Conservation (phyloP, 2,113 vertebrate species). For the Probosciger aterrimus region DNA sequence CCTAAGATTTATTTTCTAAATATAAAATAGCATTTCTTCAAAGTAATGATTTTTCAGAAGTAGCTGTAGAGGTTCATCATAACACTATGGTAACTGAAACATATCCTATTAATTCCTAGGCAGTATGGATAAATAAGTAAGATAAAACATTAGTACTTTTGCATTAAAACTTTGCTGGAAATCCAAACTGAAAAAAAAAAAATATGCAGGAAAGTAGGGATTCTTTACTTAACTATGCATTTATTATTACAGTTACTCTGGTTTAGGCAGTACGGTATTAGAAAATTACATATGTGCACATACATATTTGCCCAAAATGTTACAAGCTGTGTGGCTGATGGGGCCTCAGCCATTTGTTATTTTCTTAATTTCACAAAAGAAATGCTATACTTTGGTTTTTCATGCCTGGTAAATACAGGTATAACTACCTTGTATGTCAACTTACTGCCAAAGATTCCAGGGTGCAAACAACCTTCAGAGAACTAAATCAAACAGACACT, state of each 20-base stretch:
- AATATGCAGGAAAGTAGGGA: neutral
- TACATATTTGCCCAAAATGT: neutral
- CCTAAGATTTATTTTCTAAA: neutral
- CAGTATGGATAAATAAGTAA: neutral
- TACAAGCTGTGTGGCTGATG: neutral
- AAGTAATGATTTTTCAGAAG: neutral
- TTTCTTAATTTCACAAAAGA: neutral
- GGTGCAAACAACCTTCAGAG: neutral
- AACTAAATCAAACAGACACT: neutral
- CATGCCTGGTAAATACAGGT: neutral
- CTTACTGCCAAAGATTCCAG: neutral
- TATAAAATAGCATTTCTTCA: neutral
- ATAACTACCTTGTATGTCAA: neutral
- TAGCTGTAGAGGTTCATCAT: neutral
- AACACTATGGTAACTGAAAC: neutral
- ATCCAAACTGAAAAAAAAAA: neutral
- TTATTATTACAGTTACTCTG: neutral
- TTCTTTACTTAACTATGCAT: neutral
- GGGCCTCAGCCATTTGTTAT: neutral
- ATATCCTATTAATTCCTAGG: neutral
- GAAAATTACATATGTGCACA: neutral
- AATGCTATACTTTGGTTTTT: neutral
- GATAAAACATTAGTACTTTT: neutral
- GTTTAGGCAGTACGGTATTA: neutral
- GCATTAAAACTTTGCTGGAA: neutral